These are phyloP conservation scores for Odocoileus virginianus DNA, from an alignment of 2,113 vertebrate genomes.

Conservation along the genomic window DNA sequence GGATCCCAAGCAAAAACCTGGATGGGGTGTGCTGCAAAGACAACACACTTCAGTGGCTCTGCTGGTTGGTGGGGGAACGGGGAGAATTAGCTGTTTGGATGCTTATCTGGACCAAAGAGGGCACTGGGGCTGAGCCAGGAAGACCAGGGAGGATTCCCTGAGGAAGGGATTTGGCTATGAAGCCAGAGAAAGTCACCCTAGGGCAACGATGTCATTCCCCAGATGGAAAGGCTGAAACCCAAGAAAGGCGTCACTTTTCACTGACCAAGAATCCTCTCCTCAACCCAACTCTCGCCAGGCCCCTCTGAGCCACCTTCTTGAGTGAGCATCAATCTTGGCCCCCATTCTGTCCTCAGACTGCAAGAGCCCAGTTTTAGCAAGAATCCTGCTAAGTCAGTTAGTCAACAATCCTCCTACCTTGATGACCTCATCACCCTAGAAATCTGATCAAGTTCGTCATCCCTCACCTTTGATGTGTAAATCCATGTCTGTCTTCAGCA, in stretches of 20 bases:
- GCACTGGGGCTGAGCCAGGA: neutral
- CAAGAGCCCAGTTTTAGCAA: neutral
- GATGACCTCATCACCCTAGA: neutral
- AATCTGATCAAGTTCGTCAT: neutral
- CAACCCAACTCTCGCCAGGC: neutral
- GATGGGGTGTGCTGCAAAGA: neutral
- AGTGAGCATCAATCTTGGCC: too few relatives aligned
- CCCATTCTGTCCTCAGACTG: neutral
- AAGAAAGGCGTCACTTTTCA: neutral
- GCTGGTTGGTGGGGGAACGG: accelerated
- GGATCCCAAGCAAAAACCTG: neutral
- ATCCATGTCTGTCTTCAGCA: neutral
- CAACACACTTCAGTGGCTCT: accelerated
- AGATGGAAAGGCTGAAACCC: neutral
- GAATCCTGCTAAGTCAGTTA: neutral
- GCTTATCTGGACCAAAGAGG: neutral
- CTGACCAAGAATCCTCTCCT: neutral
- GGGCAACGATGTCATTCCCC: neutral
- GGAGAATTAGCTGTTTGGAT: neutral
- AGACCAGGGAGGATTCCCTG: neutral
- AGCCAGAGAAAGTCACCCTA: neutral
- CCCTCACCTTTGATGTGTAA: neutral
- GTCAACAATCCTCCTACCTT: too few relatives aligned
- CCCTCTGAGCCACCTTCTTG: neutral
- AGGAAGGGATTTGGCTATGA: neutral